Evolutionary conservation across 2,113 vertebrate species (phyloP).

Genomic region (Pitta sordida): DNA sequence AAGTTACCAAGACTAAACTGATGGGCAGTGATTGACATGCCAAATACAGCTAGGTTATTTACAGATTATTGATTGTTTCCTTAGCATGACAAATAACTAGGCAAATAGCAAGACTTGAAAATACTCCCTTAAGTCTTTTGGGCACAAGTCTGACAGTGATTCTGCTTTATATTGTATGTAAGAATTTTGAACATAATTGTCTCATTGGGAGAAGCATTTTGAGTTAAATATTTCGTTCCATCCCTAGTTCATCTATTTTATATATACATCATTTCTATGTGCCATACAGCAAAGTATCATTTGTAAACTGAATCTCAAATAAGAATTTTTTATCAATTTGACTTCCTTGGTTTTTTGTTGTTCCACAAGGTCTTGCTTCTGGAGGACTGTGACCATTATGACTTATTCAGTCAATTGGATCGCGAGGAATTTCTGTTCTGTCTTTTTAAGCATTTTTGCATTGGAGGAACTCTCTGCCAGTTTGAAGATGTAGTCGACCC

Average conservation of each 20-base stretch:
- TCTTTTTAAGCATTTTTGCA: slow-evolving; percentile 92
- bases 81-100: background rate
- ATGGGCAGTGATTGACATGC: background rate
- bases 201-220: background rate
- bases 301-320: background rate
- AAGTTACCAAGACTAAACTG: background rate
- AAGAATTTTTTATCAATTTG: background rate
- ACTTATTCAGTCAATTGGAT: slow-evolving; percentile 75
- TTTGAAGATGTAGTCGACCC: slow-evolving; percentile 87
- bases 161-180: background rate
- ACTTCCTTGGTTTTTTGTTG: background rate
- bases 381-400: slow-evolving; percentile 85
- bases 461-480: slow-evolving; percentile 91
- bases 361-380: slow-evolving; percentile 82
- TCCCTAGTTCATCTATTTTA: background rate
- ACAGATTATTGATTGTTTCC: background rate
- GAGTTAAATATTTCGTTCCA: background rate
- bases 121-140: background rate
- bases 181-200: background rate
- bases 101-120: background rate
- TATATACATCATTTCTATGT: background rate
- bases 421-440: slow-evolving; percentile 89
- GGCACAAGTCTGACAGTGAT: background rate
- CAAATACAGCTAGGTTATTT: background rate
- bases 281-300: background rate